Evolutionary conservation across 1,140 invertebrate species (phyloP), one percentile per base, ranked within the genome.

Genomic region (Pseudomyrmex cubaensis): DNA sequence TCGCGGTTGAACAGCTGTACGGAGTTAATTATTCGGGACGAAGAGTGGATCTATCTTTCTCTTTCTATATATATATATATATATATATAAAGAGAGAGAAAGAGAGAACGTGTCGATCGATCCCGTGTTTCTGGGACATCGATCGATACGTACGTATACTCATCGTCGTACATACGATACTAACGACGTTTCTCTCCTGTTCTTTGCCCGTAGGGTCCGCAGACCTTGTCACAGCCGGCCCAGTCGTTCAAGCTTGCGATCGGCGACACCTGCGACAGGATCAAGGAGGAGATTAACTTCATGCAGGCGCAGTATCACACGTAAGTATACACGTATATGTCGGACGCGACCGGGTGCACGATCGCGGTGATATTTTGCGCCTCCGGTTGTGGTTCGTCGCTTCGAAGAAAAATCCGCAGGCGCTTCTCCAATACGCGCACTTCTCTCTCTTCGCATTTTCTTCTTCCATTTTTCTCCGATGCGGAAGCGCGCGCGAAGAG

Each of bases 221-320:
- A 98, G 97, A 97, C 97, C 91, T 97, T 97, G 76, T 97, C 97
- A 82, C 97, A 97, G 89, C 97, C 97, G 80, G 96, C 97, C 44
- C 97, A 98, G 92, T 97, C 97, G 63, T 97, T 98, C 92, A 99
- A 99, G 94, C 98, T 98, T 94, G 98, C 98, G 17, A 97, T 99
- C 77, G 96, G 96, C 44, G 98, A 99, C 93, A 98, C 97, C 35
- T 98, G 98, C 94, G 98, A 99, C 93, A 95, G 98, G 90, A 99
- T 98, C 91, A 98, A 98, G 93, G 97, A 98, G 93, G 97, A 98
- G 94, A 98, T 98, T 90, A 97, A 96, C 93, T 98, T 97, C 93
- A 94, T 98, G 56, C 97, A 98, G 93, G 96, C 97, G 5, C 97
- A 98, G 93, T 97, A 97, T 93, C 97, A 98, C 94, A 97, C 96